Percentiles rank a stretch among this genome's conserved stretches.
Conservation (phyloP, 1,140 invertebrate species). For the Odontomachus brunneus region DNA sequence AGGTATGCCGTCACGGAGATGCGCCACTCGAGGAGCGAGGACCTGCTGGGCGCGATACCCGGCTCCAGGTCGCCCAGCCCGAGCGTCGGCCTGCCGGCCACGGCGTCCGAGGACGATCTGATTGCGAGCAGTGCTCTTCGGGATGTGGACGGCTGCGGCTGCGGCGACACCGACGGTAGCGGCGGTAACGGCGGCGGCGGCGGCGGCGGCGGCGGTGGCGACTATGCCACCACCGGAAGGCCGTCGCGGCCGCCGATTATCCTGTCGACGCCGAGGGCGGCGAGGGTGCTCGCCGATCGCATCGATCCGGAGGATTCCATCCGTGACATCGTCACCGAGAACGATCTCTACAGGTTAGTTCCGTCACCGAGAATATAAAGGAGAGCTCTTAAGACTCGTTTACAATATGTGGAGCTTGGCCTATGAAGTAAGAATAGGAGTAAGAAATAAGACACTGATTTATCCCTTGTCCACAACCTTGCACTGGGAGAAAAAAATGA, state of each 20-base stretch:
- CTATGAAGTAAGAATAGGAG: too few species aligned
- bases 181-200: conserved; percentile 14
- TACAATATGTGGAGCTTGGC: too few species aligned
- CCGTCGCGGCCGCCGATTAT: conserved; percentile 34
- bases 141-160: conserved; percentile 68
- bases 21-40: conserved; percentile 82
- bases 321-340: conserved; percentile 88
- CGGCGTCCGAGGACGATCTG: conserved; percentile 83
- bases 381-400: too few species aligned
- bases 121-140: conserved; percentile 82
- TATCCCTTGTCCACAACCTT: too few species aligned
- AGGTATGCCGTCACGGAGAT: conserved; percentile 82
- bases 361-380: conserved; percentile 86
- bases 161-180: background rate
- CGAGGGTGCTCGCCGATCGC: conserved; percentile 80
- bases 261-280: conserved; percentile 65
- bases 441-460: too few species aligned
- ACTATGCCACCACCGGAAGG: background rate
- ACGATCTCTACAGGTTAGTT: conserved; percentile 88
- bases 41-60: conserved; percentile 75
- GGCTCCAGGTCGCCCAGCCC: conserved; percentile 77
- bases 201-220: conserved; percentile 35
- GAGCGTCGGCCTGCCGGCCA: conserved; percentile 62
- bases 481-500: too few species aligned
- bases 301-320: conserved; percentile 89